A percentile compares a stretch with the other conserved stretches of the same genome.
Evolutionary conservation across 37 sponge, comb jelly and placozoan genomes (phyloP).

Genomic region (Aplysina aerophoba): DNA sequence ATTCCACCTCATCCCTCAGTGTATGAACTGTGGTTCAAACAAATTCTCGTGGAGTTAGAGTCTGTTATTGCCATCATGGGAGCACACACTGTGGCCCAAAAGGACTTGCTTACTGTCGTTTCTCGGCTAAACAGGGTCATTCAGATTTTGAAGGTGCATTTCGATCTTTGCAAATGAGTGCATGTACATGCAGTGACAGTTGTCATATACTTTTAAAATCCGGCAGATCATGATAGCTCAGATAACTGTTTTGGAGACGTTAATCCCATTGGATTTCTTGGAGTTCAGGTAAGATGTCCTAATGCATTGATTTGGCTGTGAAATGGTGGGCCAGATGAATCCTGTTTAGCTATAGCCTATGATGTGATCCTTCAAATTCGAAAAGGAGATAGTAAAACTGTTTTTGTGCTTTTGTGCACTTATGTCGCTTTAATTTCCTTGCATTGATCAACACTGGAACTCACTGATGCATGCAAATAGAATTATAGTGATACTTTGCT

Average conservation of each 20-base stretch:
- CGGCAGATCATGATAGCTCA: constrained; percentile 48
- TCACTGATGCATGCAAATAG: too few relatives aligned
- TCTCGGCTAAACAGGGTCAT: constrained; percentile 47
- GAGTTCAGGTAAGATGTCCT: constrained; percentile 46
- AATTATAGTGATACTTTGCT: too few relatives aligned
- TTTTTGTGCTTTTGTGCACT: too few relatives aligned
- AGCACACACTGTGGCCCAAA: constrained; percentile 47
- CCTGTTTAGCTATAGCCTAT: too few relatives aligned
- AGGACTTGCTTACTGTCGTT: constrained; percentile 39
- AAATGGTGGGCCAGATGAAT: not conserved
- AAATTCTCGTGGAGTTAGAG: constrained; percentile 58
- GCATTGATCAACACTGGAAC: too few relatives aligned
- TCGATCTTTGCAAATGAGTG: not conserved
- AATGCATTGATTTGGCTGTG: not conserved
- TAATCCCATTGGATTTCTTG: constrained; percentile 63
- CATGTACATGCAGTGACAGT: not conserved
- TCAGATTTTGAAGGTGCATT: constrained; percentile 47
- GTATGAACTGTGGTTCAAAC: constrained; percentile 76
- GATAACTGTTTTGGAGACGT: constrained; percentile 58
- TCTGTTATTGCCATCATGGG: constrained; percentile 50
- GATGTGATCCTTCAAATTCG: too few relatives aligned
- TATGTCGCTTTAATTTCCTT: too few relatives aligned
- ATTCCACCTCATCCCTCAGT: constrained; percentile 7
- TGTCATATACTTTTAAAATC: not conserved
- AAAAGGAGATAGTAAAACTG: too few relatives aligned